Percentiles rank a stretch among this genome's conserved stretches.
Evolutionary conservation across 2,113 vertebrate species (phyloP).

Genomic region (Bubalus kerabau): DNA sequence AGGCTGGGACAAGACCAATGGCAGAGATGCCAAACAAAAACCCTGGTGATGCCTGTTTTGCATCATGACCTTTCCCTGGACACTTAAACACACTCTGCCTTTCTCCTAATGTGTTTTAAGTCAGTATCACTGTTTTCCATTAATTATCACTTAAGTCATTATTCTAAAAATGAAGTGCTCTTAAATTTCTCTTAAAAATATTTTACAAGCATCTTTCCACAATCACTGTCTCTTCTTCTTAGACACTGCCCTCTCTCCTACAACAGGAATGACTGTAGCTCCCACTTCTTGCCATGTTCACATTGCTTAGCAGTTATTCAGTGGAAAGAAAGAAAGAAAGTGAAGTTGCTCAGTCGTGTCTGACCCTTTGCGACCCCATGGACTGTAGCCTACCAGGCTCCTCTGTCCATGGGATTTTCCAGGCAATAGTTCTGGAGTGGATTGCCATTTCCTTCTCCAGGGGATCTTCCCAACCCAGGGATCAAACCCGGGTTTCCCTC

Average conservation of each 20-base stretch:
- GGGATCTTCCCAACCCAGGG: no score
- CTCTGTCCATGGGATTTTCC: no score
- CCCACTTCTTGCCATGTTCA: background rate
- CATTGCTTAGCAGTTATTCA: background rate
- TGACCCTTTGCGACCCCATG: no score
- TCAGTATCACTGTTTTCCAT: no score
- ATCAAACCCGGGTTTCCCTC: no score
- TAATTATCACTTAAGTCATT: background rate
- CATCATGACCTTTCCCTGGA: background rate
- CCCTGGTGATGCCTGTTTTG: accelerated
- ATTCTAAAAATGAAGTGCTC: background rate
- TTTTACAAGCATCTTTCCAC: background rate
- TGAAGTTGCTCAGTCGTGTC: no score
- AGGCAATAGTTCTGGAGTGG: no score
- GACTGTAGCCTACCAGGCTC: no score
- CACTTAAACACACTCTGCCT: background rate
- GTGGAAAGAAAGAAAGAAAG: no score
- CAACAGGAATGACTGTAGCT: background rate
- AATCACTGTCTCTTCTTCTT: background rate
- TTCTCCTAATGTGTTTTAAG: accelerated
- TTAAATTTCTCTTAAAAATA: background rate
- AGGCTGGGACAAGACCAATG: accelerated
- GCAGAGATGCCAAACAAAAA: no score
- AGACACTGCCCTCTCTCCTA: background rate
- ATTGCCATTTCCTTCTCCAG: no score